Base-by-base conservation (phyloP, 2,797 vertebrate species). In the Myotis pilosus region DNA sequence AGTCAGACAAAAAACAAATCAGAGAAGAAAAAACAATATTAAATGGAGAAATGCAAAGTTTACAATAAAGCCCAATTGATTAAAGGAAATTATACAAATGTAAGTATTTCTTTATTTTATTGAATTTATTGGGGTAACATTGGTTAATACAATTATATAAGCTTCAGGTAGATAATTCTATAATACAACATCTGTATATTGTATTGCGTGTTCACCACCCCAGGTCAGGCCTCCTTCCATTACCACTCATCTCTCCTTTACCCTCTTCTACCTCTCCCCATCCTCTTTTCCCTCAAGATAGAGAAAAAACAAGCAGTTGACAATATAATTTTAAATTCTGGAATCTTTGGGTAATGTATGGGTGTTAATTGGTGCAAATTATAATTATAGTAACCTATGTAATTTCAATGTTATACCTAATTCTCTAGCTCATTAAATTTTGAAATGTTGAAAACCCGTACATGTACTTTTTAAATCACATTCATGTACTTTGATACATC, bases 401-500 rank as follows among this genome's bases (percentile, higher is more conserved):
- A 23, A 36, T 80, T 92, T 81, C 20, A 78, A 55, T 23, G 3
- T 23, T 88, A 38, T 69, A 82, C 2, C 4, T 76, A 60, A 82
- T 83, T 90, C 30, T 38, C 36, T 66, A 38, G 71, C 9, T 86
- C 38, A 66, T 62, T 89, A 53, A 89, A 23, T 17, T 91, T 78
- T 78, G 20, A 88, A 86, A 74, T 95, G 49, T 82, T 93, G 53
- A 66, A 78, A 91, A 93, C 84, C 47, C 1, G 49, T 71, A 38
- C 6, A 66, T 36, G 51, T 51, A 90, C 12, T 93, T 49, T 88
- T 62, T 15, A 30, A 5, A 30, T 30, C 84, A 51, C 2, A 60
- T 66, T 30, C 8, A 60, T 36, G 51, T 57, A 90, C 19, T 93
- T 44, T 88, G 41, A 55, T 44, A 33, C 9, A 49, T 6, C 13